Base-by-base conservation (phyloP, 2,797 vertebrate species). In the Acipenser transmontanus region DNA sequence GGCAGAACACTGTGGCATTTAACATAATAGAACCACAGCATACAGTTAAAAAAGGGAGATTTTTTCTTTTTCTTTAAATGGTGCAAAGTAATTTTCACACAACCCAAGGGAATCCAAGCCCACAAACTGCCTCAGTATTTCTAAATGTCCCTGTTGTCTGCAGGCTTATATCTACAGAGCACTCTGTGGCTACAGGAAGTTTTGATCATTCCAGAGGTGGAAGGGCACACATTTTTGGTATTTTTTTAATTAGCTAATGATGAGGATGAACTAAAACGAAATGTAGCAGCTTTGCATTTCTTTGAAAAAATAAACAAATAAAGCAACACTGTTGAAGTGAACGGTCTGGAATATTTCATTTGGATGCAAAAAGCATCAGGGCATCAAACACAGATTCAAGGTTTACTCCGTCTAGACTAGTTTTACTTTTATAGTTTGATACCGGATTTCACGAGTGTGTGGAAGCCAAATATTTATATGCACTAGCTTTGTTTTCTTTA, bases 391-490 rank as follows among this genome's bases (percentile, higher is more conserved):
- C 69, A 73, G 61, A 75, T 80, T 76, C 72, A 80, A 64, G 14
- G 67, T 54, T 57, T 66, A 69, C 72, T 73, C 71, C 14, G 70
- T 72, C 75, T 76, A 82, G 74, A 82, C 72, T 61, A 51, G 50
- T 67, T 73, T 17, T 80, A 70, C 68, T 75, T 80, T 82, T 78
- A 77, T 68, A 68, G n/a, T 66, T 63, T 72, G 62, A 81, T 77
- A 80, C 59, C 63, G 61, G 65, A 68, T 81, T 81, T 80, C 74
- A 76, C 69, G 64, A 73, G 76, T 69, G 70, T 66, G 66, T 66
- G 64, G 63, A 61, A 20, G 76, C 73, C 69, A 68, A 61, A 66
- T 74, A 73, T 79, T 77, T 71, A 80, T 72, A 77, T 75, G 34
- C 66, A 57, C 12, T 11, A 57, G 34, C 4, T 34, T 34, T 34